Percentiles rank a stretch among this genome's conserved stretches.
Conservation (phyloP, 2,888 invertebrate species). For the Glaucopsyche alexis region DNA sequence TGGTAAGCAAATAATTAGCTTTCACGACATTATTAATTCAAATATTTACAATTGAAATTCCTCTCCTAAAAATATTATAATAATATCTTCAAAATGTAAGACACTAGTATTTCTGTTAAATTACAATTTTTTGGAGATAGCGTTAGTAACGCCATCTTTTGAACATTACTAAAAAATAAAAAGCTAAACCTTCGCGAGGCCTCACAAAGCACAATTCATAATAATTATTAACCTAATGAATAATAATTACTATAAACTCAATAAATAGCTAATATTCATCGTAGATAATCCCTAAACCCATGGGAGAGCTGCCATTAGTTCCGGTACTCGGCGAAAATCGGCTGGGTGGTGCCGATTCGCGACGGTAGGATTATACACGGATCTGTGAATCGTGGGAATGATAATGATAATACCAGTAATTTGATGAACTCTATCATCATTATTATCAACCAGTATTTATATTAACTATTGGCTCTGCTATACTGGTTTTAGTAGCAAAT, state of each 20-base stretch:
- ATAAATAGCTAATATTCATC: constrained; percentile 6
- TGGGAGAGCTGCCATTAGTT: constrained; percentile 66
- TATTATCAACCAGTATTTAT: not conserved
- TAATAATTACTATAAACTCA: not conserved
- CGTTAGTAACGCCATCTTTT: not conserved
- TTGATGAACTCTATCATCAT: not conserved
- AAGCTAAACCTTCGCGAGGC: too few relatives aligned
- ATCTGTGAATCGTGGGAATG: constrained; percentile 50
- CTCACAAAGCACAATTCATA: too few relatives aligned
- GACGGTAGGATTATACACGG: constrained; percentile 48
- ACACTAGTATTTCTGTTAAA: too few relatives aligned
- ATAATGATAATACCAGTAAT: constrained; percentile 37
- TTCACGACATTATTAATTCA: too few relatives aligned
- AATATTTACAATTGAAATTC: too few relatives aligned
- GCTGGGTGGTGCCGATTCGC: constrained; percentile 49
- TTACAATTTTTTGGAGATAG: too few relatives aligned
- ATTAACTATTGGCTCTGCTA: too few relatives aligned
- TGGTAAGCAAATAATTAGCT: too few relatives aligned
- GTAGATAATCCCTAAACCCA: constrained; percentile 37
- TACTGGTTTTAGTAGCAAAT: too few relatives aligned
- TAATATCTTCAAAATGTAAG: too few relatives aligned
- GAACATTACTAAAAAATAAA: not conserved
- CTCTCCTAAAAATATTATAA: too few relatives aligned
- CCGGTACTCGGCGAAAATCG: constrained; percentile 55
- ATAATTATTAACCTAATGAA: not conserved